phyloP scores from a whole-genome alignment of 2,113 vertebrate species.

The Copsychus sechellarum region DNA sequence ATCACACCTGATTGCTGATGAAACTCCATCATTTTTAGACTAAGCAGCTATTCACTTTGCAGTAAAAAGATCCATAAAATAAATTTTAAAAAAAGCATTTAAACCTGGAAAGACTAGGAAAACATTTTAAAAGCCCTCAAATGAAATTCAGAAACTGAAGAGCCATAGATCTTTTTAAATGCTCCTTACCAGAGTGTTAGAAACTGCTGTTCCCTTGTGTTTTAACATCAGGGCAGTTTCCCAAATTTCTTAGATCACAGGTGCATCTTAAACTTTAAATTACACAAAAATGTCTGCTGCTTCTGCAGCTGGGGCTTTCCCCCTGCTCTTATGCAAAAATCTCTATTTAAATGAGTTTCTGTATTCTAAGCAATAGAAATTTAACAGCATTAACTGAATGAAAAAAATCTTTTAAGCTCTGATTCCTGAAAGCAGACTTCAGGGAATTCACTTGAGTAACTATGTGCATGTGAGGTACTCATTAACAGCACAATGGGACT shows the following conservation, averaged over 20 bases:
- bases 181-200: not conserved
- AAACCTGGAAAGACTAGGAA: not conserved
- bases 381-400: not conserved
- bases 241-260: not conserved
- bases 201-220: not conserved
- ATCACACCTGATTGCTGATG: not conserved
- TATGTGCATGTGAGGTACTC: not conserved
- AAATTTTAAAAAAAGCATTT: not conserved
- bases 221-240: not conserved
- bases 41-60: not conserved
- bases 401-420: not conserved
- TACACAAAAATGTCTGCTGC: not conserved
- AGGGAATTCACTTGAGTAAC: not conserved
- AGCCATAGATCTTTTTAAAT: not conserved
- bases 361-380: constrained; percentile 6
- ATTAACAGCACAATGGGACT: not conserved
- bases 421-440: not conserved
- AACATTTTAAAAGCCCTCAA: not conserved
- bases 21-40: not conserved
- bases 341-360: not conserved
- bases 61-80: not conserved
- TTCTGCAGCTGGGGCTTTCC: not conserved
- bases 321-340: not conserved
- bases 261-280: not conserved
- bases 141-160: not conserved